These are phyloP conservation scores for Microplitis demolitor DNA, from an alignment of 1,140 invertebrate genomes.

Conservation along the genomic window DNA sequence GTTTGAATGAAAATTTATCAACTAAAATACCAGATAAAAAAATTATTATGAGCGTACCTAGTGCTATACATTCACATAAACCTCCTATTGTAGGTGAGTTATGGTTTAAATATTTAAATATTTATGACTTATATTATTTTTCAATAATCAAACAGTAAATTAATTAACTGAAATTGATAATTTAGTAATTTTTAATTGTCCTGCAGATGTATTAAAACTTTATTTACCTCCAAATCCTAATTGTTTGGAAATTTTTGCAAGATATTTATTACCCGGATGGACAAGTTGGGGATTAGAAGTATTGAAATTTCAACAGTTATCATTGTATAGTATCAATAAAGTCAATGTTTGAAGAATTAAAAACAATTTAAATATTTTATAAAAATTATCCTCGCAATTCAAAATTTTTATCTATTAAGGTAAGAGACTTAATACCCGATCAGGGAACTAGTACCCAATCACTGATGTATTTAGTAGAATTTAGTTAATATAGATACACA, in stretches of 20 bases:
- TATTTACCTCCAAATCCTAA: slow-evolving; percentile 66
- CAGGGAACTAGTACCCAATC: too few species aligned
- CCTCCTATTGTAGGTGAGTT: slow-evolving; percentile 70
- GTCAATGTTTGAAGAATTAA: neutral
- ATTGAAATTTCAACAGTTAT: slow-evolving; percentile 71
- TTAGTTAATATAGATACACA: too few species aligned
- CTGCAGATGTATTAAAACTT: slow-evolving; percentile 69
- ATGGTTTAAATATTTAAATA: neutral
- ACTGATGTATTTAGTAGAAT: too few species aligned
- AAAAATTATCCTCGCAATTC: too few species aligned
- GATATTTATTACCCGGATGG: slow-evolving; percentile 83
- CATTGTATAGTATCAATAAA: neutral
- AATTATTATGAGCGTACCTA: slow-evolving; percentile 83
- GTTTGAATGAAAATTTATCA: slow-evolving; percentile 40
- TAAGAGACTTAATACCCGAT: too few species aligned
- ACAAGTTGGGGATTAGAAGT: slow-evolving; percentile 87
- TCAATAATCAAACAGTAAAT: neutral
- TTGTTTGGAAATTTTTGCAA: slow-evolving; percentile 87
- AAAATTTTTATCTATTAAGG: too few species aligned
- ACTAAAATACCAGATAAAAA: slow-evolving; percentile 61
- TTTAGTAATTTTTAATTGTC: slow-evolving; percentile 29
- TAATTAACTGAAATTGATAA: neutral
- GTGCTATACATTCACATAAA: slow-evolving; percentile 90
- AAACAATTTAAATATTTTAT: too few species aligned
- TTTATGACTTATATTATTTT: slow-evolving; percentile 12